Conservation (phyloP, 2,113 vertebrate species). For the Thinocorus orbignyianus region DNA sequence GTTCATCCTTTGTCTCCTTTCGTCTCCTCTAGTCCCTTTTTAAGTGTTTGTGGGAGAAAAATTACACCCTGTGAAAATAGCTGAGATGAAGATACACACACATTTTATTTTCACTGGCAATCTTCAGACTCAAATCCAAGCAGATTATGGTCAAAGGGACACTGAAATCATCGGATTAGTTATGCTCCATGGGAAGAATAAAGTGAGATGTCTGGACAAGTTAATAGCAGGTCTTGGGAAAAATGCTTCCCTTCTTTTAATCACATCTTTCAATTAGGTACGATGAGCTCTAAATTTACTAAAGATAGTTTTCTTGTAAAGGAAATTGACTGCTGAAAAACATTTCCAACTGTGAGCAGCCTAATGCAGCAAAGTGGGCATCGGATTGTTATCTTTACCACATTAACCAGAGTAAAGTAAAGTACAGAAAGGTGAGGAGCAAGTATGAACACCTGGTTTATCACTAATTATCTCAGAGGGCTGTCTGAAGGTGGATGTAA, state of each 20-base stretch:
- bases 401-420: neutral
- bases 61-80: neutral
- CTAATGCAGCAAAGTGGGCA: neutral
- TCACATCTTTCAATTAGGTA: constrained; percentile 10
- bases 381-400: neutral
- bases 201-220: constrained; percentile 16
- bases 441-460: neutral
- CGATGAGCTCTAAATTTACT: constrained; percentile 17
- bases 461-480: neutral
- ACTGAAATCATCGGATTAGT: constrained; percentile 47
- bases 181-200: constrained; percentile 16
- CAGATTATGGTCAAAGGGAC: constrained; percentile 23
- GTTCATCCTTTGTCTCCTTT: neutral
- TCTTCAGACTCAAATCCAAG: constrained; percentile 29
- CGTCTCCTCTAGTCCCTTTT: neutral
- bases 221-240: constrained; percentile 30
- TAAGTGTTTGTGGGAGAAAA: neutral
- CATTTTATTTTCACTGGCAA: neutral
- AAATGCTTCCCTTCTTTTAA: constrained; percentile 32
- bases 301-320: neutral
- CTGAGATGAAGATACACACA: neutral
- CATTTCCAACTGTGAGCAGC: neutral
- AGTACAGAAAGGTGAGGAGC: neutral
- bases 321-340: neutral
- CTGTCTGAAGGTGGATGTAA: neutral